Conservation (phyloP, 2,113 vertebrate species). For the Tetraodon nigroviridis region DNA sequence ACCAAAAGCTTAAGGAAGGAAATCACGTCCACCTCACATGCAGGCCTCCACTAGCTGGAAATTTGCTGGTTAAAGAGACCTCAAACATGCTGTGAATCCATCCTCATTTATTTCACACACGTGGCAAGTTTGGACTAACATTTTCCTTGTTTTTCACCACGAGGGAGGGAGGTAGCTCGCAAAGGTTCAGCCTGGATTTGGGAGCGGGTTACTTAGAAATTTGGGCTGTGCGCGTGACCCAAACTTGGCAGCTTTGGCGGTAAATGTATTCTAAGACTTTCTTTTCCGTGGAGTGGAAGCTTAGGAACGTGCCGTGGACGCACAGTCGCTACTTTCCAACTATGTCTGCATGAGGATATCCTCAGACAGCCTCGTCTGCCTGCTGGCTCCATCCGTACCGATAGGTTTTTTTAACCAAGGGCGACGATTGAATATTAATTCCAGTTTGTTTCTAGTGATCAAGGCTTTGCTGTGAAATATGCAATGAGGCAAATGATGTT, state of each 20-base stretch:
- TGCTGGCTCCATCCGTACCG: slow-evolving; percentile 18
- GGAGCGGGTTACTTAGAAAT: slow-evolving; percentile 54
- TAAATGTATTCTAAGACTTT: slow-evolving; percentile 48
- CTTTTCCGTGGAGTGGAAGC: slow-evolving; percentile 60
- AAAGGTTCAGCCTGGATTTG: slow-evolving; percentile 39
- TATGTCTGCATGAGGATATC: slow-evolving; percentile 43
- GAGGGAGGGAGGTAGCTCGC: slow-evolving; percentile 32
- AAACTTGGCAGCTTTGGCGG: slow-evolving; percentile 39
- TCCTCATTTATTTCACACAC: slow-evolving; percentile 75
- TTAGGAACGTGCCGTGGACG: slow-evolving; percentile 50
- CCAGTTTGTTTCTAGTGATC: not conserved
- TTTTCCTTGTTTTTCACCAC: slow-evolving; percentile 71
- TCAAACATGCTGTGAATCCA: slow-evolving; percentile 68
- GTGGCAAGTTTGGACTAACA: slow-evolving; percentile 68
- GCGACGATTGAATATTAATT: slow-evolving; percentile 1
- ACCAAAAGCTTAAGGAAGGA: slow-evolving; percentile 64
- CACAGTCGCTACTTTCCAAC: slow-evolving; percentile 62
- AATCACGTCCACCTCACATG: slow-evolving; percentile 71
- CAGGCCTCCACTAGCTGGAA: slow-evolving; percentile 58
- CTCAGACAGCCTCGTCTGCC: slow-evolving; percentile 60
- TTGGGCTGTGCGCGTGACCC: slow-evolving; percentile 28
- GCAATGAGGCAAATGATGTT: not conserved
- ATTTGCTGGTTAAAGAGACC: slow-evolving; percentile 52
- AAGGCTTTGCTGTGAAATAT: not conserved
- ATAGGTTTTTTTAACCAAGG: slow-evolving; percentile 18